Percentiles rank a stretch among this genome's conserved stretches.
These are phyloP conservation scores for Odobenus rosmarus DNA, from an alignment of 2,113 vertebrate species.

Conservation along the genomic window DNA sequence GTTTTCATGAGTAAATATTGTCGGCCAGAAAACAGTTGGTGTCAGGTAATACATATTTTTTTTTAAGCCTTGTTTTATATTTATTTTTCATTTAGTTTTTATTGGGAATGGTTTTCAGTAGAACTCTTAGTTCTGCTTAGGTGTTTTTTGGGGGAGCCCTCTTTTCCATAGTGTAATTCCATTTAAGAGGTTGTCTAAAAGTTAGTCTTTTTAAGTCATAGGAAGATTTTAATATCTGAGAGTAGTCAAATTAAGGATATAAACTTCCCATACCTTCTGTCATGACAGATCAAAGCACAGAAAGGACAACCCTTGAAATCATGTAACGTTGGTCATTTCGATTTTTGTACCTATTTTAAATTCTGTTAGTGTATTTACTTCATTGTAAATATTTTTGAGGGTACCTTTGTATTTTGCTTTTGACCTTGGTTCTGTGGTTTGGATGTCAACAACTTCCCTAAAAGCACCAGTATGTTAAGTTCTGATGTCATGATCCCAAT, in stretches of 20 bases:
- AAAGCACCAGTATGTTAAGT: constrained; percentile 88
- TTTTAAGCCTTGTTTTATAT: constrained; percentile 85
- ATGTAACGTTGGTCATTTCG: constrained; percentile 81
- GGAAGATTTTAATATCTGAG: constrained; percentile 81
- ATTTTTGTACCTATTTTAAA: constrained; percentile 85
- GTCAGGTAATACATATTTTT: constrained; percentile 85
- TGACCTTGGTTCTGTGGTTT: constrained; percentile 86
- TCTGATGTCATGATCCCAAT: constrained; percentile 87
- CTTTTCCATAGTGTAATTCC: constrained; percentile 83
- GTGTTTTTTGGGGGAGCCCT: constrained; percentile 87
- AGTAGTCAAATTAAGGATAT: constrained; percentile 77
- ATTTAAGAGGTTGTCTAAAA: constrained; percentile 86
- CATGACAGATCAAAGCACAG: constrained; percentile 88
- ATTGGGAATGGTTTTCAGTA: constrained; percentile 86
- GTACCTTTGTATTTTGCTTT: constrained; percentile 84
- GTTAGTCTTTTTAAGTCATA: constrained; percentile 79
- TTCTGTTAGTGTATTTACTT: constrained; percentile 85
- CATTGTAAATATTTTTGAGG: constrained; percentile 88
- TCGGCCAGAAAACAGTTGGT: constrained; percentile 86
- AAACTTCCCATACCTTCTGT: constrained; percentile 82
- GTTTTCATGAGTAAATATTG: constrained; percentile 85
- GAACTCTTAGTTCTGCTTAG: constrained; percentile 85
- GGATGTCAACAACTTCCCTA: constrained; percentile 86
- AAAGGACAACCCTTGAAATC: constrained; percentile 87
- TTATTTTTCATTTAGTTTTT: constrained; percentile 86